phyloP scores from a whole-genome alignment of 2,888 invertebrate genomes.

The Folsomia candida region DNA sequence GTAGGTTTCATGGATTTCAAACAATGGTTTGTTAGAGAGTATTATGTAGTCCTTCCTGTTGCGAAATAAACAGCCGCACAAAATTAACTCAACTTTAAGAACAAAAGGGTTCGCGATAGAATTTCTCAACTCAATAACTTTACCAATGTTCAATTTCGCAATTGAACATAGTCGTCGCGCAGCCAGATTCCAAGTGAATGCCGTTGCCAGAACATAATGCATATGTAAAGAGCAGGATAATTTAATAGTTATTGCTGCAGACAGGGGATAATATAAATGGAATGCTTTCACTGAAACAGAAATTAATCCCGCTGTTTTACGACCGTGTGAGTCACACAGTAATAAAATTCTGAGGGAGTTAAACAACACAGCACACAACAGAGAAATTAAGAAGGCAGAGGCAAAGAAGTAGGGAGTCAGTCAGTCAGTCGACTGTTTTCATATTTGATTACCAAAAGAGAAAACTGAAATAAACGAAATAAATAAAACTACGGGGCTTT shows the following conservation, averaged over 20 bases:
- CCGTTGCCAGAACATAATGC: neutral
- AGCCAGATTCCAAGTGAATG: neutral
- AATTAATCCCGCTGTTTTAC: constrained; percentile 23
- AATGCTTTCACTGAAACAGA: constrained; percentile 12
- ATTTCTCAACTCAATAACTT: neutral
- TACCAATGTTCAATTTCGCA: neutral
- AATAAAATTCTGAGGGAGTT: constrained; percentile 21
- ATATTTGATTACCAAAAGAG: too few relatives aligned
- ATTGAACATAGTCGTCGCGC: neutral
- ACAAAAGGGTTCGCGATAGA: neutral
- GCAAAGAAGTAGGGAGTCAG: too few relatives aligned
- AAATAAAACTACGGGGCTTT: too few relatives aligned
- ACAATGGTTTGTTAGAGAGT: too few relatives aligned
- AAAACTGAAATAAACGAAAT: too few relatives aligned
- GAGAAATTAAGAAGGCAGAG: neutral
- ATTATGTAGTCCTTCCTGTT: too few relatives aligned
- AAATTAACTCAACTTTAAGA: neutral
- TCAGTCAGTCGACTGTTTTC: too few relatives aligned
- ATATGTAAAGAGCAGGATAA: neutral
- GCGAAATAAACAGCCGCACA: too few relatives aligned
- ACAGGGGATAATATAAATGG: neutral
- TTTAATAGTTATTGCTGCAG: neutral
- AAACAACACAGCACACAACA: neutral
- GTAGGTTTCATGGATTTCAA: too few relatives aligned
- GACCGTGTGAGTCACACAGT: constrained; percentile 28